Base-by-base conservation (phyloP, 2,888 invertebrate species). In the Coelopa pilipes region DNA sequence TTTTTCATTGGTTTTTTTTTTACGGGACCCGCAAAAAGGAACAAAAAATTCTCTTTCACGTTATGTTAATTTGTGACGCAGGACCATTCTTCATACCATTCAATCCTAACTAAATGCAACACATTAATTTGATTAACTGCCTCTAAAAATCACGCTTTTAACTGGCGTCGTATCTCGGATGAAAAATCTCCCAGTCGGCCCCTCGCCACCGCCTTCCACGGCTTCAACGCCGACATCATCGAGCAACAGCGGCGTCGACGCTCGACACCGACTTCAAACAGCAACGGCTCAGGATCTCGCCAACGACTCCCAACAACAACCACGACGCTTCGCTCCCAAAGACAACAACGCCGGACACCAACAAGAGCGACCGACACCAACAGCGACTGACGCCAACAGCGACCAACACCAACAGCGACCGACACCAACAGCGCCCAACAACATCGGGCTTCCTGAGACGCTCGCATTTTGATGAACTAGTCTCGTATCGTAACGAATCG, bases 121-220 rank as follows among this genome's bases (percentile, higher is more conserved):
- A 81, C 84, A 83, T 84, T 83, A 84, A 83, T 84, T 83, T 83
- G 83, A 83, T 84, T 82, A 84, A 83, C 84, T 80, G 80, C 80
- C 83, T 80, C 80, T 82, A 81, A 83, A 83, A 83, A 84, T 84
- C 83, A 83, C 84, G 84, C 84, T 83, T 83, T 84, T 80, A 83
- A 78, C 80, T 77, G 79, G 80, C 83, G 82, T 82, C 84, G 82
- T 83, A 84, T 82, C 82, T 80, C 78, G 78, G 78, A 81, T 81
- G 74, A 82, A 83, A 80, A 81, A 82, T 84, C 84, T 83, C 80
- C 79, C 83, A 83, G 59, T 59, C 57, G 57, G 17, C 34, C 34
- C 34, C 7, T 34, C 34, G 34, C 34, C 34, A 2, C 7, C 34
- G 4, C 34, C 34, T 34, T 34, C 34, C 34, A 34, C 4, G 7